Percentiles rank a stretch among this genome's conserved stretches.
Conservation (phyloP, 2,888 invertebrate genomes). For the Trissoscelio sp. region DNA sequence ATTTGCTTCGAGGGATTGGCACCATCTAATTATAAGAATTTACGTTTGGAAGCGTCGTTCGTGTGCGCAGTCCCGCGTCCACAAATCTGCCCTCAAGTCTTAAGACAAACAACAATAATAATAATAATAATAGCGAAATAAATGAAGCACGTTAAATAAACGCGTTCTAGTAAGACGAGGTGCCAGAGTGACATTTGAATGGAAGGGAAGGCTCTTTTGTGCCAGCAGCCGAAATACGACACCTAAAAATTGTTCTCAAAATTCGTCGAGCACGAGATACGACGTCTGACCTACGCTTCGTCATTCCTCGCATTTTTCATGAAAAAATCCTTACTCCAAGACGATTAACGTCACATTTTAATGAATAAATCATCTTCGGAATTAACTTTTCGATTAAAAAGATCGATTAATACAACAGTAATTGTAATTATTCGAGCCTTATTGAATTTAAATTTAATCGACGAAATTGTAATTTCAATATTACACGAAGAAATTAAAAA, state of each 20-base stretch:
- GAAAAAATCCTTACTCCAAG: constrained; percentile 43
- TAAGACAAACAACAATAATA: constrained; percentile 75
- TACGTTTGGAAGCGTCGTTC: constrained; percentile 18
- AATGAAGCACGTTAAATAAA: constrained; percentile 65
- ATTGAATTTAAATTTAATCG: too few relatives aligned
- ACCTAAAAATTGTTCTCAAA: constrained; percentile 83
- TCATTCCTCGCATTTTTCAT: constrained; percentile 41
- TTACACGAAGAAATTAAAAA: too few relatives aligned
- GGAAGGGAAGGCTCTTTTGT: constrained; percentile 79
- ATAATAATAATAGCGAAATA: constrained; percentile 64
- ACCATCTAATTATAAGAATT: constrained; percentile 53
- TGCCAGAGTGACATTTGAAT: constrained; percentile 83
- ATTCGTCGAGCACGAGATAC: constrained; percentile 71
- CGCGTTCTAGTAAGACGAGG: constrained; percentile 78
- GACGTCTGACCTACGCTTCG: constrained; percentile 45
- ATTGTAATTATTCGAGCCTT: too few relatives aligned
- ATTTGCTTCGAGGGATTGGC: constrained; percentile 37
- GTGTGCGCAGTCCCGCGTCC: constrained; percentile 65
- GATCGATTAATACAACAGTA: too few relatives aligned
- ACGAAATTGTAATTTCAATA: too few relatives aligned
- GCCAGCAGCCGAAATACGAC: constrained; percentile 80
- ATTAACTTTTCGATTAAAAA: too few relatives aligned
- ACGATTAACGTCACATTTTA: constrained; percentile 18
- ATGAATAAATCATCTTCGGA: too few relatives aligned
- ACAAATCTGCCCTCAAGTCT: constrained; percentile 77